A percentile compares a stretch with the other conserved stretches of the same genome.
phyloP scores from a whole-genome alignment of 2,888 invertebrate species.

The Tinea semifulvella region DNA sequence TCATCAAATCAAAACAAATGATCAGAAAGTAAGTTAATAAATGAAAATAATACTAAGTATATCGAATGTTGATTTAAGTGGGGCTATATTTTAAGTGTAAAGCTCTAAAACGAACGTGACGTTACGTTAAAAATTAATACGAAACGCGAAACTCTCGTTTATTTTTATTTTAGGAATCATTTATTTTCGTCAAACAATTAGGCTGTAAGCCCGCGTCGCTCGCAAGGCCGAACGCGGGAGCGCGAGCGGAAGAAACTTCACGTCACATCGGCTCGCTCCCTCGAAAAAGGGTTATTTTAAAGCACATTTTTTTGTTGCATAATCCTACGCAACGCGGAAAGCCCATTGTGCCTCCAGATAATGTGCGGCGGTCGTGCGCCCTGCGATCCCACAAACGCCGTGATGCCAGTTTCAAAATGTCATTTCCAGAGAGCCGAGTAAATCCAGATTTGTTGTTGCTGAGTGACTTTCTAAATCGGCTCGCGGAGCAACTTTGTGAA shows the following conservation, averaged over 20 bases:
- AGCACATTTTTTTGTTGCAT: conserved; percentile 53
- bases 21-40: neutral
- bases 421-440: conserved; percentile 48
- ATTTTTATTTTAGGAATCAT: conserved; percentile 61
- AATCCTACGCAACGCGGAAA: conserved; percentile 42
- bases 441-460: conserved; percentile 55
- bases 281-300: conserved; percentile 48
- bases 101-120: conserved; percentile 33
- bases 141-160: conserved; percentile 59
- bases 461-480: conserved; percentile 62
- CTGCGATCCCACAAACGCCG: conserved; percentile 28
- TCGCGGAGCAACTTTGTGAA: conserved; percentile 55
- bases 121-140: conserved; percentile 50
- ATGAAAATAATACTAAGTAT: neutral
- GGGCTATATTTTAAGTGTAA: conserved; percentile 17
- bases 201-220: conserved; percentile 42
- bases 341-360: conserved; percentile 32
- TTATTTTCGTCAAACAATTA: conserved; percentile 66
- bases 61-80: neutral
- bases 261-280: conserved; percentile 42
- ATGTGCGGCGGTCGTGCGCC: conserved; percentile 35
- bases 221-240: conserved; percentile 36
- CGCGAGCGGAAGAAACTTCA: conserved; percentile 48
- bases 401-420: conserved; percentile 49
- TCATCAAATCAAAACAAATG: neutral